Evolutionary conservation across 2,888 invertebrate species (phyloP), one percentile per base, ranked within the genome.

Genomic region (Brachylomia viminalis): DNA sequence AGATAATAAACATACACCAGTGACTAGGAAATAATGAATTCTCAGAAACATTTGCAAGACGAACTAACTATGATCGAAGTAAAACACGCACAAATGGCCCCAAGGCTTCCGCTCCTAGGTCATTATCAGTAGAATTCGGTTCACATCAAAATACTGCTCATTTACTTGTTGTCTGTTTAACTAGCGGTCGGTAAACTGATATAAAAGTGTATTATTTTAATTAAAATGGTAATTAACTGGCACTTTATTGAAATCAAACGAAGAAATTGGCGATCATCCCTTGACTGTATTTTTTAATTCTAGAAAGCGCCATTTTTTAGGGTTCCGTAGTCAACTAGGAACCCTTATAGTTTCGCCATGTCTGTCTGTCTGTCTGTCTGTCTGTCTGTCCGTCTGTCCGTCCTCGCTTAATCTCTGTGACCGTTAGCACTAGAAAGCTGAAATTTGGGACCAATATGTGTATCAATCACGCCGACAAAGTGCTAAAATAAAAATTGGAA

Each of bases 81-180:
- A 42, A 52, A 73, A 75, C 54, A 59, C 59, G 56, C 52, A n/a
- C 33, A 49, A 64, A 27, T 64, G 52, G 20, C 38, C 75, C 64
- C 72, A 87, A 86, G 85, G 82, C 62, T 74, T 85, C 75, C 72
- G 75, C 30, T 76, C 30, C 23, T 33, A 49, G 42, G 61, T 74
- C 38, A 67, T 52, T 67, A 69, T 17, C 71, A 64, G 59, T 58
- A 54, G 38, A 70, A 75, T 71, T 71, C 17, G 27, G 61, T 66
- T 71, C 23, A 65, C 71, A 72, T 82, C 83, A 86, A 85, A 86
- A 68, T 68, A 69, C 54, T 61, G 15, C 45, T 66, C 75, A 56
- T 71, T 84, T 69, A 78, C 71, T 74, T 61, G 65, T 76, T 47
- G 11, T 27, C 62, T 82, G 54, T 82, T 71, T 59, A 64, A 81